Conservation (phyloP, 2,113 vertebrate genomes). For the Motacilla tschutschensis region DNA sequence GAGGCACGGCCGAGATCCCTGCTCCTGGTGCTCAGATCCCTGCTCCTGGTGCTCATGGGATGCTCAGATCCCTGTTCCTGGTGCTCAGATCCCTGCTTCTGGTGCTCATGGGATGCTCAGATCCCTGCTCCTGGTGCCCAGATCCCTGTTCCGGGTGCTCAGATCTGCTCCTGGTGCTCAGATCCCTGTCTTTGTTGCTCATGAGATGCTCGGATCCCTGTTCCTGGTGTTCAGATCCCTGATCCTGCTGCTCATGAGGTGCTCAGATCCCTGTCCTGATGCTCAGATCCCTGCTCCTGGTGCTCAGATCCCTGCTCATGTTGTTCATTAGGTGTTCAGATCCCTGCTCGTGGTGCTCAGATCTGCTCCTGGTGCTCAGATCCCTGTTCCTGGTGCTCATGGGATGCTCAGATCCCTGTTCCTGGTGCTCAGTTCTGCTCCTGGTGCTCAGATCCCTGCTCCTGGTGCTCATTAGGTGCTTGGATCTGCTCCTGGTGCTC, state of each 20-base stretch:
- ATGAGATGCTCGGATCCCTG: neutral
- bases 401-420: neutral
- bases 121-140: neutral
- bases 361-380: neutral
- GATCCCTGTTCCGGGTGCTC: too few species aligned
- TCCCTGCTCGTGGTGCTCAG: too few species aligned
- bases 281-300: neutral
- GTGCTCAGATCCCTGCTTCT: neutral
- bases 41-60: neutral
- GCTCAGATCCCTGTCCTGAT: neutral
- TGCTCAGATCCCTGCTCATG: neutral
- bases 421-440: neutral
- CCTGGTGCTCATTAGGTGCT: neutral
- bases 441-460: neutral
- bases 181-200: neutral
- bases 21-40: too few species aligned
- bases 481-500: neutral
- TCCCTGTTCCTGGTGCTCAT: neutral
- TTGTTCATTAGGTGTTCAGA: accelerated
- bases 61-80: neutral
- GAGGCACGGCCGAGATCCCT: neutral
- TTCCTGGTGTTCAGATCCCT: too few species aligned
- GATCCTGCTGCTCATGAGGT: neutral
- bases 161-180: neutral
- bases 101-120: too few species aligned